A percentile compares a stretch with the other conserved stretches of the same genome.
phyloP scores from a whole-genome alignment of 2,888 invertebrate genomes.

The Laothoe populi region DNA sequence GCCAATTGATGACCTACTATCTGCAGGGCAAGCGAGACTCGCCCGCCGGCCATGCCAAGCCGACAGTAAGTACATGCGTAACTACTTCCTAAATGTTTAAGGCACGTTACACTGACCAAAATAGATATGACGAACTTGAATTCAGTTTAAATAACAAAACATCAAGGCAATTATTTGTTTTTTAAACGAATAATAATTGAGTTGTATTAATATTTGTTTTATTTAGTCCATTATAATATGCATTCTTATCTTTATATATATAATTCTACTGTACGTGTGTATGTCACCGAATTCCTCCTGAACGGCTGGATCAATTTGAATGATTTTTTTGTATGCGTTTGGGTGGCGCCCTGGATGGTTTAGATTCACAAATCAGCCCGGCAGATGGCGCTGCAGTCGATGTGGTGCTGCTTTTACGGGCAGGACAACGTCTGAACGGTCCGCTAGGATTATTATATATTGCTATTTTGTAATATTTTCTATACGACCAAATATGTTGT shows the following conservation, averaged over 20 bases:
- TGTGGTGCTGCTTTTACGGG: no score
- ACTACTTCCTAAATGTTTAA: neutral
- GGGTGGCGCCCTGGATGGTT: no score
- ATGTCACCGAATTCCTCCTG: no score
- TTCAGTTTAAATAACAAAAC: neutral
- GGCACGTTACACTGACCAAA: slow-evolving; percentile 7
- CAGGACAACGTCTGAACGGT: no score
- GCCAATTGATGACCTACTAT: slow-evolving; percentile 97
- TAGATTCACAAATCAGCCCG: no score
- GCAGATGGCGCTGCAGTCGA: no score
- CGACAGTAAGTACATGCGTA: slow-evolving; percentile 48
- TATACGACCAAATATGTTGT: neutral
- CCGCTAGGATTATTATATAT: neutral
- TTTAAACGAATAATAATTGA: neutral
- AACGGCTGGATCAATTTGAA: no score
- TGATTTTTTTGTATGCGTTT: no score
- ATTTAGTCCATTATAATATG: neutral
- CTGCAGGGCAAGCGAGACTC: slow-evolving; percentile 86
- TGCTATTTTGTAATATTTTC: neutral
- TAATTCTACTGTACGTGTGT: no score
- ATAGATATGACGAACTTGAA: slow-evolving; percentile 11
- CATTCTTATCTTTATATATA: no score
- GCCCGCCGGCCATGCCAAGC: slow-evolving; percentile 40
- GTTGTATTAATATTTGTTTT: neutral
- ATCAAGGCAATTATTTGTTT: neutral